Base-by-base conservation (phyloP, 2,113 vertebrate species). In the Amia ocellicauda region DNA sequence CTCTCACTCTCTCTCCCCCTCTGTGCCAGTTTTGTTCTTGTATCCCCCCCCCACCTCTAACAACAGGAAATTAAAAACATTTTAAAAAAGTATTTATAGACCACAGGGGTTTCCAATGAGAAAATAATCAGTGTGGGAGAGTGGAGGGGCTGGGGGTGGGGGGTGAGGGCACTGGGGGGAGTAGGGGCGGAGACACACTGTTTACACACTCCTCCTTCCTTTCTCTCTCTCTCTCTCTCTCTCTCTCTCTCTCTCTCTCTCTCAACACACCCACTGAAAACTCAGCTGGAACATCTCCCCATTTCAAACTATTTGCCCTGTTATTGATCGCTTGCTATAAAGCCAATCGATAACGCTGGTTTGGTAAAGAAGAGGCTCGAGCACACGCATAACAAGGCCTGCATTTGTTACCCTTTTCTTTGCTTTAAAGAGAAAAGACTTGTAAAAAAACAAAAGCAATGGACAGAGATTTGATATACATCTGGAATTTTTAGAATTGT, bases 1-100 rank as follows among this genome's bases (percentile, higher is more conserved):
- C 58, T 63, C 27, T 49, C 52, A 62, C 64, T 52, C 59, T 63
- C 58, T 58, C 58, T 59, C 52, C 45, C 51, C 54, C 68, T 36
- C 26, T 20, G 49, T 63, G 49, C 50, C 59, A 41, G 31, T 22
- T 45, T 13, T 27, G 53, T 50, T 36, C 31, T 51, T 62, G n/a
- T n/a, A 7, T 62, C 65, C 51, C 31, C 20, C 43, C 60, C 29
- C 67, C 65, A 67, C 45, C 53, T 27, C 10, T 40, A 17, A 26
- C 31, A 53, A 61, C 70, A 71, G 74, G 74, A 77, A 77, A 74
- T 72, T 27, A 72, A 72, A 74, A 69, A 66, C 72, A 72, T 74
- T 74, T 71, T 68, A 57, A 72, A 77, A 77, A 74, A 77, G 71
- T 60, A 78, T 76, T 74, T 74, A 49, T 67, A 66, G 69, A 74